Evolutionary conservation across 2,113 vertebrate genomes (phyloP), one percentile per base, ranked within the genome.

Genomic region (Chinchilla lanigera): DNA sequence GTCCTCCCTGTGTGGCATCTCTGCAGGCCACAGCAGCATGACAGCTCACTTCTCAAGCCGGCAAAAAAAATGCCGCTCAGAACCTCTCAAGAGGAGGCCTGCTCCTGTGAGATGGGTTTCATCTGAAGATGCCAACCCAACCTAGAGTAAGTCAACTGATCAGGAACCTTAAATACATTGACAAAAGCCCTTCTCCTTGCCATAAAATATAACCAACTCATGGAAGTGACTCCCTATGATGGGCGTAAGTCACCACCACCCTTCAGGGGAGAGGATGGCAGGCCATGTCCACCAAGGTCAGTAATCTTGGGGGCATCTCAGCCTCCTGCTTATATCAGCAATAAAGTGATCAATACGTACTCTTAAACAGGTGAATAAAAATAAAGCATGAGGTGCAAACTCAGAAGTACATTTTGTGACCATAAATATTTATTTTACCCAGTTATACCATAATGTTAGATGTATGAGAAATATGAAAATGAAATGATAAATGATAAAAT

Each of bases 271-370:
- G 58, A 35, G n/a, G 47, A 1, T 41, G 0, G 3, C 1, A 35
- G 44, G 24, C 8, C 14, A 28, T 1, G 12, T 20, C 9, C 12
- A 7, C 2, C 1, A 26, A 20, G 8, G 22, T 1, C 0, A 10
- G 35, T 7, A 16, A 38, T 30, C 7, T n/a, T n/a, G 20, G 33
- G 24, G 52, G 10, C 22, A 38, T 2, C 38, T 69, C 11, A 50
- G 17, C 52, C 16, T n/a, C 61, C 22, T 44, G 9, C 60, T 86
- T 28, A 13, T 13, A 41, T 71, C 47, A 67, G 13, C n/a, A 14
- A 17, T 67, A 14, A 33, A 30, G 38, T 58, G 8, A 44, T 8
- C 5, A 13, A 0, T 10, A 28, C 26, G 1, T 44, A 35, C n/a
- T 47, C 38, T 41, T 58, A 67, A 56, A 58, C 20, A 69, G 20